phyloP scores from a whole-genome alignment of 2,888 invertebrate genomes.

The Dexiosoma caninum region DNA sequence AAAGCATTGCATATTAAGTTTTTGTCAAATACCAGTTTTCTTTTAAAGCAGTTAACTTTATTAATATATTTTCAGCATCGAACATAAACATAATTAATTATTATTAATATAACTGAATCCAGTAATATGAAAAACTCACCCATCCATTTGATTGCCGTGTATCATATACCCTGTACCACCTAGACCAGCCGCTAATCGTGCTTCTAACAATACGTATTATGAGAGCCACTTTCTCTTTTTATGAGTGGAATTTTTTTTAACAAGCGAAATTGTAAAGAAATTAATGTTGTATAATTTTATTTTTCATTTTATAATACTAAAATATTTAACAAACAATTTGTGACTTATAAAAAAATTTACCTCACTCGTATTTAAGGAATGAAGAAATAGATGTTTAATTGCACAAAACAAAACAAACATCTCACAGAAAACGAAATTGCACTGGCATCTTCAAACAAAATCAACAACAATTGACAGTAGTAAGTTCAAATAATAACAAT shows the following conservation, averaged over 20 bases:
- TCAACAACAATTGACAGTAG: not conserved
- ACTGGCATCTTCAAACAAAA: not conserved
- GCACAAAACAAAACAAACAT: not conserved
- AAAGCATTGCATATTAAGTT: conserved; percentile 40
- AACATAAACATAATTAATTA: not conserved
- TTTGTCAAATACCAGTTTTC: not conserved
- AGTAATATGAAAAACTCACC: conserved; percentile 28
- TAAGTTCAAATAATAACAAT: not conserved
- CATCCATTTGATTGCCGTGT: conserved; percentile 17
- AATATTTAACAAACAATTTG: not conserved
- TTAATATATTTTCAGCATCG: too few relatives aligned
- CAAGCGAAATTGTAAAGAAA: too few relatives aligned
- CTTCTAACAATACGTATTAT: conserved; percentile 27
- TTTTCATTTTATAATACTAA: not conserved
- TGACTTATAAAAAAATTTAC: conserved; percentile 35
- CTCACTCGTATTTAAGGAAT: conserved; percentile 29
- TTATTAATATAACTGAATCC: not conserved
- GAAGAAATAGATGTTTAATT: conserved; percentile 13
- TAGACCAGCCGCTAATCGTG: conserved; percentile 10
- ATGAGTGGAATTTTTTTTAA: not conserved
- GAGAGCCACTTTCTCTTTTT: conserved; percentile 54
- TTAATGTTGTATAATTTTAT: not conserved
- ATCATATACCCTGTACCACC: conserved; percentile 33
- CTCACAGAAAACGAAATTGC: not conserved
- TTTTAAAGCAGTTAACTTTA: too few relatives aligned